Conservation (phyloP, 2,113 vertebrate species). For the Lagopus muta region DNA sequence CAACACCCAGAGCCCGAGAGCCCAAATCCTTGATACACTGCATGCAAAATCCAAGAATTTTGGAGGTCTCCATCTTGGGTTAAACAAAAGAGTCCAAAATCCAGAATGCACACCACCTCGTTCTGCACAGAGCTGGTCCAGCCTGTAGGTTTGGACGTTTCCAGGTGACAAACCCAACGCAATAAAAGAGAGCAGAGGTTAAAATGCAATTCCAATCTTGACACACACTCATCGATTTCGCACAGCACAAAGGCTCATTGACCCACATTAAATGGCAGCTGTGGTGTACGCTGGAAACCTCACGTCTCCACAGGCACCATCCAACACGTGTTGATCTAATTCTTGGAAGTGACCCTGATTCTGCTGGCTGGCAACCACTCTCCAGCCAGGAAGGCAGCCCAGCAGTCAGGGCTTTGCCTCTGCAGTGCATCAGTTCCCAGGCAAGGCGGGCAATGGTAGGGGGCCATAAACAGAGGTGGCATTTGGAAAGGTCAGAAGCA, state of each 20-base stretch:
- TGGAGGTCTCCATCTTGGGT: neutral
- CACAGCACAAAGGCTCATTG: neutral
- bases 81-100: neutral
- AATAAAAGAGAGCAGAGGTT: neutral
- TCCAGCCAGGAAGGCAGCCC: neutral
- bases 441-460: neutral
- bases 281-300: neutral
- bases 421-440: neutral
- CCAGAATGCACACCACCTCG: neutral
- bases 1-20: neutral
- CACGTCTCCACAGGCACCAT: rapidly evolving
- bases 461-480: neutral
- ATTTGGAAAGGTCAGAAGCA: conserved; percentile 35
- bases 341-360: neutral
- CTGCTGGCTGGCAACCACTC: neutral
- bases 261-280: neutral
- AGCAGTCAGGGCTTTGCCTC: neutral
- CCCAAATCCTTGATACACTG: neutral
- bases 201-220: neutral
- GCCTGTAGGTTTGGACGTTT: neutral
- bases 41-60: neutral
- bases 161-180: neutral
- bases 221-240: neutral
- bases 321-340: neutral
- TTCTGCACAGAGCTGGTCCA: neutral